Base-by-base conservation (phyloP, 2,113 vertebrate species). In the Syngnathoides biaculeatus region DNA sequence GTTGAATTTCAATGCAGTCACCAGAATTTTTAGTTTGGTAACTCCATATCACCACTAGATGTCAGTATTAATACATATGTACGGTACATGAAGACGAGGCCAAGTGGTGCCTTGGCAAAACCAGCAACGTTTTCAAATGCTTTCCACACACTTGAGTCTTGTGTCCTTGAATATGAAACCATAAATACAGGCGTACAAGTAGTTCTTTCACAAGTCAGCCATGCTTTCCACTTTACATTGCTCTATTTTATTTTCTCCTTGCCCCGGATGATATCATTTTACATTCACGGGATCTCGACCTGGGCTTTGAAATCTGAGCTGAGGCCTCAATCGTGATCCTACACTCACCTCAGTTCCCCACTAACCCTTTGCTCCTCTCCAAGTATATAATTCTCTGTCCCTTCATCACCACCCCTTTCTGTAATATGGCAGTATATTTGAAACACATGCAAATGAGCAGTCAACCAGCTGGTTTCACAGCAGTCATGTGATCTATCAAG, bases 391-490 rank as follows among this genome's bases (percentile, higher is more conserved):
- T 7, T 43, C 59, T 42, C 24, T 14, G 67, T 60, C 64, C 67
- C 68, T 68, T 71, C 67, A 59, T 63, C 78, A 69, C 69, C 67
- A 71, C 72, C 43, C 12, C 1, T 75, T 74, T 80, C 69, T 86
- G 73, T 87, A 89, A 86, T 86, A 84, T 84, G 83, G 72, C 80
- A 83, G 78, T 66, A 65, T 79, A 78, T 73, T 81, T 90, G 86
- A 85, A 89, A 85, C 71, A 81, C 84, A 90, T 91, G 91, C 86
- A 90, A 90, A 91, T 90, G 85, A 90, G 84, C 85, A 81, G 82
- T 73, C 75, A 85, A 86, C 85, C 91, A 91, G 91, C 91, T 90
- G 91, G 89, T 88, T 88, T 87, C 86, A 88, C 84, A 89, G 79
- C 75, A 81, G 83, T 82, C 87, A 88, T 89, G 88, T 91, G 89